Conservation (phyloP, 2,888 invertebrate genomes). For the Andrena praecox region DNA sequence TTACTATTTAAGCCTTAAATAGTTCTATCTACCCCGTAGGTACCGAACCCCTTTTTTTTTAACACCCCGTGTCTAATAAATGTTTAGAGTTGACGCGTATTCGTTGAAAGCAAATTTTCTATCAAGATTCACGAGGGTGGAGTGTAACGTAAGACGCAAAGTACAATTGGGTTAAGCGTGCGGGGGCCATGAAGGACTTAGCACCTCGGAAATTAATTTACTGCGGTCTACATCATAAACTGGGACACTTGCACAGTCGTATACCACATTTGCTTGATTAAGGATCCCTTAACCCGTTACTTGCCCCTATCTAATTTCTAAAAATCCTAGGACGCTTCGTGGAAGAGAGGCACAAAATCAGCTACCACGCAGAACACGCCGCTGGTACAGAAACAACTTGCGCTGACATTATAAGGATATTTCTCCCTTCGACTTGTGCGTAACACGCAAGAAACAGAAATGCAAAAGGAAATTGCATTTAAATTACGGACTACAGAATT, state of each 20-base stretch:
- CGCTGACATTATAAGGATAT: background rate
- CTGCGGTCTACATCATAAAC: constrained; percentile 14
- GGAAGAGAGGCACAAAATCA: background rate
- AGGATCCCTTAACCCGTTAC: background rate
- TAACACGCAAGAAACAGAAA: no score
- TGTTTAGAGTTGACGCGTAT: background rate
- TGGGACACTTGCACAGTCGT: constrained; percentile 12
- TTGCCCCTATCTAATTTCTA: background rate
- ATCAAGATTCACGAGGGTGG: background rate
- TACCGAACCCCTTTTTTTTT: no score
- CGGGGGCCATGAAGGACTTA: background rate
- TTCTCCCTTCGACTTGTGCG: background rate
- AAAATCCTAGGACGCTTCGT: background rate
- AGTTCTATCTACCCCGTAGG: no score
- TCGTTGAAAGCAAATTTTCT: background rate
- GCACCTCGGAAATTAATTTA: constrained; percentile 19
- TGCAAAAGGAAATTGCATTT: background rate
- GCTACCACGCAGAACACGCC: no score
- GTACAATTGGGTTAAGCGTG: constrained; percentile 7
- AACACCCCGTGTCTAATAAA: background rate
- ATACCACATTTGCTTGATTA: constrained; percentile 8
- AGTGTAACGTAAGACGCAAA: background rate
- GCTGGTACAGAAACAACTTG: background rate
- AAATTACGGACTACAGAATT: background rate
- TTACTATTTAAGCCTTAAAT: no score